Percentiles rank a stretch among this genome's conserved stretches.
Conservation (phyloP, 37 sponge, comb jelly and placozoan genomes). For the Aphrocallistes beatrix region DNA sequence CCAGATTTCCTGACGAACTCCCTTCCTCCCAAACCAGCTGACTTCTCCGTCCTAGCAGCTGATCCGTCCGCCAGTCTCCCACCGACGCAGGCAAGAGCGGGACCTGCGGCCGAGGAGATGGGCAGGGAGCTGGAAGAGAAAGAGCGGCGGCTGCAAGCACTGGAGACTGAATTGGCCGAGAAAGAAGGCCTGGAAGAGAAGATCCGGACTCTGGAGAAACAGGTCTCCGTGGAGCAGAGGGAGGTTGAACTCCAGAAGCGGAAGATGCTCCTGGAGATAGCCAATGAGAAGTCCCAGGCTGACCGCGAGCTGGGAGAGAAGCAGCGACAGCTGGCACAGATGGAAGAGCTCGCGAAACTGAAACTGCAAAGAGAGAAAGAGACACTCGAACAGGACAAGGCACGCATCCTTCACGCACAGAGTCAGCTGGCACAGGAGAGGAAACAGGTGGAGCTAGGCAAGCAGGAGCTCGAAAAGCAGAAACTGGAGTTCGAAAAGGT, state of each 20-base stretch:
- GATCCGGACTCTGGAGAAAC: background rate
- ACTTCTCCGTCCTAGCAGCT: too few relatives aligned
- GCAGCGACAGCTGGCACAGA: background rate
- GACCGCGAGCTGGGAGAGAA: background rate
- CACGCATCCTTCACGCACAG: background rate
- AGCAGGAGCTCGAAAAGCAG: constrained; percentile 9
- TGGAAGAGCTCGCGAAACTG: background rate
- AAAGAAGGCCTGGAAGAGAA: background rate
- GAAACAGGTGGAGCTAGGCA: background rate
- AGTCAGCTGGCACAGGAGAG: background rate
- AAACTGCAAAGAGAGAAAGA: constrained; percentile 21
- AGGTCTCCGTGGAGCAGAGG: background rate
- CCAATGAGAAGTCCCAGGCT: background rate
- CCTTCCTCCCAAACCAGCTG: too few relatives aligned
- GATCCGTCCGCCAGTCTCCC: too few relatives aligned
- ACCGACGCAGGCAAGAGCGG: too few relatives aligned
- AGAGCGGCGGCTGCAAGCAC: constrained; percentile 16
- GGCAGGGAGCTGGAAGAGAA: constrained; percentile 5
- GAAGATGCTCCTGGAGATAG: background rate
- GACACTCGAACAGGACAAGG: background rate
- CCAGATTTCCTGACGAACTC: too few relatives aligned
- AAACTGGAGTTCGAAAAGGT: constrained; percentile 19
- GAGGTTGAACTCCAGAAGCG: background rate
- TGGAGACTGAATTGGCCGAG: background rate
- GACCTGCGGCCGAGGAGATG: background rate